phyloP scores from a whole-genome alignment of 1,140 invertebrate species.

The Anthonomus grandis region DNA sequence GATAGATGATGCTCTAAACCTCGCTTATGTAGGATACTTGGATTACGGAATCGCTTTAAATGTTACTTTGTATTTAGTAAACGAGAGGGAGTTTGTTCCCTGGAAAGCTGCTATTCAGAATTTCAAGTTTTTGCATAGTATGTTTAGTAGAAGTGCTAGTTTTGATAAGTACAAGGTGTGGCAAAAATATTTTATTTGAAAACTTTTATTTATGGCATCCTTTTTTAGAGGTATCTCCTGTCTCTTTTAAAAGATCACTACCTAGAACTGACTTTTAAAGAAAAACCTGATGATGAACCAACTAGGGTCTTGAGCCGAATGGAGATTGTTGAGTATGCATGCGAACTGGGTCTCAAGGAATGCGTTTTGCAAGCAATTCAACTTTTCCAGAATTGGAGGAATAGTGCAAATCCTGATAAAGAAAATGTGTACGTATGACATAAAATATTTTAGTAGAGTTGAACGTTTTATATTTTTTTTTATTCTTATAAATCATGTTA shows the following conservation, averaged over 20 bases:
- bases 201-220: slow-evolving; percentile 3
- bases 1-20: slow-evolving; percentile 81
- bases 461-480: too few species aligned
- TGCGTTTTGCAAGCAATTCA: slow-evolving; percentile 65
- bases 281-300: slow-evolving; percentile 59
- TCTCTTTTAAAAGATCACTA: slow-evolving; percentile 63
- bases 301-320: slow-evolving; percentile 65
- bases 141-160: slow-evolving; percentile 67
- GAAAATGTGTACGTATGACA: slow-evolving; percentile 68
- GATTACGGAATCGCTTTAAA: slow-evolving; percentile 68
- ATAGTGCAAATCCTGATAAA: slow-evolving; percentile 63
- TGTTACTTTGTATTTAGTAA: slow-evolving; percentile 67
- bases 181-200: slow-evolving; percentile 9
- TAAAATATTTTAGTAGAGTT: too few species aligned
- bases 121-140: slow-evolving; percentile 67
- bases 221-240: slow-evolving; percentile 61
- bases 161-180: slow-evolving; percentile 74
- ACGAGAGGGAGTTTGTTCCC: slow-evolving; percentile 74
- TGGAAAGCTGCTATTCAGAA: slow-evolving; percentile 73
- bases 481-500: too few species aligned
- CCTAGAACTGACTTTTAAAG: slow-evolving; percentile 62
- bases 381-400: slow-evolving; percentile 70
- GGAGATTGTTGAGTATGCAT: slow-evolving; percentile 66
- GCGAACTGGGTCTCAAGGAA: slow-evolving; percentile 63
- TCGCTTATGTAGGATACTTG: slow-evolving; percentile 67